Base-by-base conservation (phyloP, 2,113 vertebrate species). In the Lates calcarifer region DNA sequence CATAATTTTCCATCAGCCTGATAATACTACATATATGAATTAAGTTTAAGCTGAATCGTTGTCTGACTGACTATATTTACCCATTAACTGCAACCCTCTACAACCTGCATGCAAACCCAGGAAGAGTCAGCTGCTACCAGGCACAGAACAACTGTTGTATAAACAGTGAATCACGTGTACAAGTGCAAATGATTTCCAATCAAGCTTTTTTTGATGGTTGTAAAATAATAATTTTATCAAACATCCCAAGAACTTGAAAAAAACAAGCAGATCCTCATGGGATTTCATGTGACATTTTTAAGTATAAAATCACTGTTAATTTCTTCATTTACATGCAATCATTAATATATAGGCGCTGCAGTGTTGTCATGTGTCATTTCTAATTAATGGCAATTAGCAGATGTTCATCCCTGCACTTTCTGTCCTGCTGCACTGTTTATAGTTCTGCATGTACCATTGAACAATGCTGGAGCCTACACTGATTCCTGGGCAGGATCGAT, bases 281-380 rank as follows among this genome's bases (percentile, higher is more conserved):
- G 29, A 60, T 72, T 41, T n/a, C 47, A 61, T 1, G 5, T 79
- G 55, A 35, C 20, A 58, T 39, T 71, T 58, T n/a, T 37, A 55
- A 56, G 47, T 62, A 47, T 72, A 41, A 2, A 45, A 43, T 68
- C 35, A 22, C 20, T 11, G 37, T 56, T 37, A 64, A n/a, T 29
- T 39, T n/a, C 24, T 17, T 74, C 8, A 37, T 33, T 47, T 45
- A 7, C 20, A 62, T 58, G 24, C 29, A 49, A 0, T 79, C 43
- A 61, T 82, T 41, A 18, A 67, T 56, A 26, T 55, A 67, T 6
- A 45, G 14, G 33, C 1, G 35, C 29, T 17, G 26, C 2, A 14
- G n/a, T 45, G 18, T 66, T 78, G 63, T 81, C 63, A 58, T 61
- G 56, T 74, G 72, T 82, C 24, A 33, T 57, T 57, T 75, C 9